These are phyloP conservation scores for Octonoba sinensis DNA, from an alignment of 2,888 invertebrate genomes.

Conservation along the genomic window DNA sequence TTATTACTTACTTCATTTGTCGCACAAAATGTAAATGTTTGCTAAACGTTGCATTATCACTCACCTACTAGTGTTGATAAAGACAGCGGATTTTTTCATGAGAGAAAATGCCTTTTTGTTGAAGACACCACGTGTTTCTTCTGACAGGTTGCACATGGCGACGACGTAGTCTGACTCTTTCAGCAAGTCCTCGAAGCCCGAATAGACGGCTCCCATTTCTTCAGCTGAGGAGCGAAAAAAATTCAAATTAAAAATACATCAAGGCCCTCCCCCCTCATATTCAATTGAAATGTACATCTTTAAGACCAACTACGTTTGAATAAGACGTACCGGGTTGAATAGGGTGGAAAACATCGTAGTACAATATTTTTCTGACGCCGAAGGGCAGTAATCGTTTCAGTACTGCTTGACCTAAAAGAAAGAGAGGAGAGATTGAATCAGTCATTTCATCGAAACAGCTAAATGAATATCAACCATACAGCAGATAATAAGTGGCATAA, in stretches of 20 bases:
- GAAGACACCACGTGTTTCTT: constrained; percentile 85
- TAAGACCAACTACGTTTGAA: too few species aligned
- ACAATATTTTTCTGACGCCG: constrained; percentile 51
- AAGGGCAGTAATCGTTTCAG: constrained; percentile 54
- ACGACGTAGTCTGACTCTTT: constrained; percentile 87
- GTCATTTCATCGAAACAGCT: too few species aligned
- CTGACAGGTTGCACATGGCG: constrained; percentile 82
- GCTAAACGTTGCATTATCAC: background rate
- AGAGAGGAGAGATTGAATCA: background rate
- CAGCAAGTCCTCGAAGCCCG: constrained; percentile 81
- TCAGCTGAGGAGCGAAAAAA: constrained; percentile 59
- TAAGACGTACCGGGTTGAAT: constrained; percentile 50
- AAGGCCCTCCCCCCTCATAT: too few species aligned
- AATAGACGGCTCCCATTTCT: constrained; percentile 79
- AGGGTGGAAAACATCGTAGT: constrained; percentile 63
- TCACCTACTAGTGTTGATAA: constrained; percentile 83
- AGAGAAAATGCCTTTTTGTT: constrained; percentile 82
- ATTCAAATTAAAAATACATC: background rate
- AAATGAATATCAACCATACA: too few species aligned
- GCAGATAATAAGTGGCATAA: too few species aligned
- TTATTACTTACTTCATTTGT: too few species aligned
- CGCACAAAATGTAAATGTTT: too few species aligned
- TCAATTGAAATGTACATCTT: too few species aligned
- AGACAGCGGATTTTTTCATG: constrained; percentile 89
- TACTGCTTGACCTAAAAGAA: constrained; percentile 54